Conservation (phyloP, 2,888 invertebrate genomes). For the Carabus problematicus region DNA sequence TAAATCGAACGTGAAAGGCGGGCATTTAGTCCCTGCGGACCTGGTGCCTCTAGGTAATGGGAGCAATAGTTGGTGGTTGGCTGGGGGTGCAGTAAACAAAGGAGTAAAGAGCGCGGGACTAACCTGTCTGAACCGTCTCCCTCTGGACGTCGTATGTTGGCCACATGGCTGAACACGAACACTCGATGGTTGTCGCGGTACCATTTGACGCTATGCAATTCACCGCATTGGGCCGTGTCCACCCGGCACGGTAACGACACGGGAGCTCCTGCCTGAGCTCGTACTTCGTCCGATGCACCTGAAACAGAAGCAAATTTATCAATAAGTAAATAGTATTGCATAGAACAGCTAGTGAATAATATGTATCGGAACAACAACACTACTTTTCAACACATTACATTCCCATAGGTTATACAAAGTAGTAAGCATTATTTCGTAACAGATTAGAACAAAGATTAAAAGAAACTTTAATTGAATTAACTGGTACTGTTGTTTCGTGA, state of each 20-base stretch:
- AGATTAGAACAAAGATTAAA: constrained; percentile 8
- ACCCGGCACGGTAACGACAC: constrained; percentile 76
- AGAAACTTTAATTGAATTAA: constrained; percentile 21
- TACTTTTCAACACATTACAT: too few relatives aligned
- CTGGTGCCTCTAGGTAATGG: too few relatives aligned
- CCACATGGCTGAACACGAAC: constrained; percentile 77
- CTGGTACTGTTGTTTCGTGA: constrained; percentile 7
- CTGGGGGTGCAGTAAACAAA: background rate
- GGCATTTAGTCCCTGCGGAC: background rate
- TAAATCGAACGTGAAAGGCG: constrained; percentile 7
- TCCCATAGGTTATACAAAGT: background rate
- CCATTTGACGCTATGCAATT: constrained; percentile 85
- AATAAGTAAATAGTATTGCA: too few relatives aligned
- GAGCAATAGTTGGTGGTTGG: background rate
- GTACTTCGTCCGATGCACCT: constrained; percentile 64
- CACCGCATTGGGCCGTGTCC: constrained; percentile 75
- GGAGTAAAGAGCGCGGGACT: constrained; percentile 49
- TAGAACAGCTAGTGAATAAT: too few relatives aligned
- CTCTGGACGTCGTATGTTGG: constrained; percentile 71
- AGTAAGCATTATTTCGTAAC: background rate
- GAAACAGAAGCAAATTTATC: constrained; percentile 42
- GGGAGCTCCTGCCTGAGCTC: constrained; percentile 73
- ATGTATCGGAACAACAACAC: too few relatives aligned
- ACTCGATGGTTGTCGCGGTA: constrained; percentile 76
- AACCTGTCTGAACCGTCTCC: constrained; percentile 77